A percentile compares a stretch with the other conserved stretches of the same genome.
Conservation (phyloP, 2,113 vertebrate species). For the Triplophysa rosa region DNA sequence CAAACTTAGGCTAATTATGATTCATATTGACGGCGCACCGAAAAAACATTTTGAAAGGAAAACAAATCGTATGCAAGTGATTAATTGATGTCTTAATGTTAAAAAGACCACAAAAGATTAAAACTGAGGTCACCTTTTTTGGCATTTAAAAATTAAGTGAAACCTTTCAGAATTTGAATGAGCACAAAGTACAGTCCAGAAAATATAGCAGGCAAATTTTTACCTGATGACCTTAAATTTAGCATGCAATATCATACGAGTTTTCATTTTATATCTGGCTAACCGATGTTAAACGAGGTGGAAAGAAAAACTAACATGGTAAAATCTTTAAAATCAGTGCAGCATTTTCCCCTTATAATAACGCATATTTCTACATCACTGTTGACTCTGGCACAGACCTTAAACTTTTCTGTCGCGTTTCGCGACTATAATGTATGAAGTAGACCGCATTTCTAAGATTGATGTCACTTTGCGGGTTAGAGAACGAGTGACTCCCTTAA, state of each 20-base stretch:
- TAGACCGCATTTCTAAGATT: slow-evolving; percentile 47
- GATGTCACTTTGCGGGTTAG: slow-evolving; percentile 24
- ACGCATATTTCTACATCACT: slow-evolving; percentile 21
- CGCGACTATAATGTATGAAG: slow-evolving; percentile 4
- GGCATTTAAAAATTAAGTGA: not conserved
- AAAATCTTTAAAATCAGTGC: not conserved
- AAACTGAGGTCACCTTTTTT: not conserved
- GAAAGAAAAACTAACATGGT: not conserved
- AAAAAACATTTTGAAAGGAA: no score
- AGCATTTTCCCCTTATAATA: not conserved
- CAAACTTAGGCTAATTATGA: no score
- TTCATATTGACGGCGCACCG: no score
- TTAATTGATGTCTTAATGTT: not conserved
- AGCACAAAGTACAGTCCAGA: not conserved
- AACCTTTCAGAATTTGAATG: not conserved
- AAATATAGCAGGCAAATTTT: not conserved
- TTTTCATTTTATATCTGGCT: not conserved
- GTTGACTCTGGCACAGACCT: slow-evolving; percentile 56
- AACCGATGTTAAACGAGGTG: not conserved
- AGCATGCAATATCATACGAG: no score
- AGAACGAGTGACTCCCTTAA: slow-evolving; percentile 7
- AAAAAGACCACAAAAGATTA: not conserved
- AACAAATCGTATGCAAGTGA: no score
- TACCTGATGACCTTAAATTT: not conserved
- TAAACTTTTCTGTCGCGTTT: slow-evolving; percentile 1